Evolutionary conservation across 2,113 vertebrate species (phyloP), one percentile per base, ranked within the genome.

Genomic region (Hyaena hyaena): DNA sequence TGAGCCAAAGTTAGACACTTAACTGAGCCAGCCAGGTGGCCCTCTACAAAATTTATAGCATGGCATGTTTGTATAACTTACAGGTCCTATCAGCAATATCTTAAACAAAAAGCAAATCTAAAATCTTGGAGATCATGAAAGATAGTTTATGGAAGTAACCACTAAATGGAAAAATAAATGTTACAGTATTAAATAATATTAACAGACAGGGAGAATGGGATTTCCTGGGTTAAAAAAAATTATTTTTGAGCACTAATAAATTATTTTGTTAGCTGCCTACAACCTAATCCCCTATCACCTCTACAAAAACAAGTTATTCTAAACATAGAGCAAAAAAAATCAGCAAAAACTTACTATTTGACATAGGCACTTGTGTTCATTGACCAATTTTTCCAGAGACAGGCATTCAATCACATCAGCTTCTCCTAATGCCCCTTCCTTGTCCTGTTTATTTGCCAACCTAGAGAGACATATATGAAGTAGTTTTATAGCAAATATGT

Each of bases 361-460:
- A 99, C 99, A 99, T 0, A 99, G 99, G 98, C 99, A 99, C 98
- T 99, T 99, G 98, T 99, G 99, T 93, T 99, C 99, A 81, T 99
- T 99, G 90, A 99, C 99, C 77, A 99, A 98, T 97, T 99, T 99
- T 98, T 99, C 99, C 83, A 99, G 97, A n/a, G 99, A 99, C 23
- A 99, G 99, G 97, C 98, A 99, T 97, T 99, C 99, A 0, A 99
- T 98, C 88, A 99, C 99, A 98, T 99, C 99, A 4, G 99, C 99
- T 98, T 99, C 99, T 66, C 99, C 99, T 97, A 99, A 98, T 26
- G 99, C 99, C 66, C 99, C 99, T 97, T 99, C 99, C 98, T 98
- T 99, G 98, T 99, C 99, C 95, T 99, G 99, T 97, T 99, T 99
- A 98, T 99, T 99, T 96, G 99, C 99, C 94, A 99, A 98, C 84